phyloP scores from a whole-genome alignment of 2,888 invertebrate genomes.

The Drosophila putrida region DNA sequence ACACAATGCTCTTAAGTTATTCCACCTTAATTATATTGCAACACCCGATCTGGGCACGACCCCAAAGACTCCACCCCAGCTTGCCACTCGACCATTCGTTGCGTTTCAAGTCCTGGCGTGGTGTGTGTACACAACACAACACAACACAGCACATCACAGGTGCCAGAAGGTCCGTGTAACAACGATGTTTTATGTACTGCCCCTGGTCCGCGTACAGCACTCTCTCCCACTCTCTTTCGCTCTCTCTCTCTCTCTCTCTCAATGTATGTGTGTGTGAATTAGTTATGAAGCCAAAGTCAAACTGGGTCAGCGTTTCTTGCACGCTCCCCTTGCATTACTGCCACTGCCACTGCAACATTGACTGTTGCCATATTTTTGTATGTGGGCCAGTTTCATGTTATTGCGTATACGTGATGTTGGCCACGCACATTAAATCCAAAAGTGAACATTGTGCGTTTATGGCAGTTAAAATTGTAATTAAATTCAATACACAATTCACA shows the following conservation, averaged over 20 bases:
- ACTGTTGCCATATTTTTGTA: slow-evolving; percentile 66
- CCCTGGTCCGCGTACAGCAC: slow-evolving; percentile 29
- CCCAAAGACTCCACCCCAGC: slow-evolving; percentile 22
- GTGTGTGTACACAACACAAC: slow-evolving; percentile 41
- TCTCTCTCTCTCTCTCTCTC: not conserved
- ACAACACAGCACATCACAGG: slow-evolving; percentile 58
- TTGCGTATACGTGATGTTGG: slow-evolving; percentile 72
- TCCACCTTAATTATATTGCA: slow-evolving; percentile 80
- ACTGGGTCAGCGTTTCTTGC: slow-evolving; percentile 77
- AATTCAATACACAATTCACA: slow-evolving; percentile 60
- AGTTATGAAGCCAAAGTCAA: slow-evolving; percentile 82
- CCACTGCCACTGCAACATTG: slow-evolving; percentile 24
- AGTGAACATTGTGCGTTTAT: slow-evolving; percentile 52
- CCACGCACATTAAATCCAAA: slow-evolving; percentile 26
- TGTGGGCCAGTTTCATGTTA: slow-evolving; percentile 65
- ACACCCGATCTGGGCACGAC: slow-evolving; percentile 51
- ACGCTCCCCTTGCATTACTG: slow-evolving; percentile 35
- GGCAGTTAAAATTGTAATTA: slow-evolving; percentile 72
- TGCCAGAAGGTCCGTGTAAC: slow-evolving; percentile 73
- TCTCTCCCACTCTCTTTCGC: not conserved
- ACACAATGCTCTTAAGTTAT: slow-evolving; percentile 68
- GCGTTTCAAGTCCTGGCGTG: slow-evolving; percentile 30
- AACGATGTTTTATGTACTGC: slow-evolving; percentile 74
- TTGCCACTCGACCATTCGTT: slow-evolving; percentile 42
- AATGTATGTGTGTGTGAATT: slow-evolving; percentile 68